Conservation (phyloP, 2,113 vertebrate species). For the Cacatua alba region DNA sequence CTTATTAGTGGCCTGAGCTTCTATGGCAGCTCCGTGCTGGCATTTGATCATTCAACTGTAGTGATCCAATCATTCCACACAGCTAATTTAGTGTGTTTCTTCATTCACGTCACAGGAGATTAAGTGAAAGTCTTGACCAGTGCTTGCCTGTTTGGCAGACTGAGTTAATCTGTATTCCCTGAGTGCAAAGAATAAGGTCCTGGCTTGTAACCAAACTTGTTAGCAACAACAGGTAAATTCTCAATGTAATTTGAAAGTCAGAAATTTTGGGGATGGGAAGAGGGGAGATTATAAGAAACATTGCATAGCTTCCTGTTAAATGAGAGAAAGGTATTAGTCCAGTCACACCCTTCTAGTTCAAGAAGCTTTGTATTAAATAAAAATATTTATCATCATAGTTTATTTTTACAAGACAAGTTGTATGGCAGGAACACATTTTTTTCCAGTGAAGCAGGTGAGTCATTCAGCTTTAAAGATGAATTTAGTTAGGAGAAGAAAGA, state of each 20-base stretch:
- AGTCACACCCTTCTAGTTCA: neutral
- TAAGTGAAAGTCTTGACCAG: slow-evolving; percentile 2
- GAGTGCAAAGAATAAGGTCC: neutral
- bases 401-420: neutral
- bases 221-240: neutral
- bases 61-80: slow-evolving; percentile 18
- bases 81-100: slow-evolving; percentile 21
- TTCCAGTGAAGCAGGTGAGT: neutral
- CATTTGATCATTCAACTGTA: neutral
- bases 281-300: neutral
- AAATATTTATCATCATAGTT: neutral
- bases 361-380: neutral
- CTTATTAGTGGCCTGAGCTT: neutral
- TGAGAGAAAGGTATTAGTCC: neutral
- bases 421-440: neutral
- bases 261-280: neutral
- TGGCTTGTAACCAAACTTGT: neutral
- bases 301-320: neutral
- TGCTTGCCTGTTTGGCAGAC: neutral
- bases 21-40: neutral
- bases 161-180: neutral
- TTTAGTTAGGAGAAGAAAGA: neutral
- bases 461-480: neutral
- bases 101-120: slow-evolving; percentile 18
- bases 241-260: neutral